phyloP scores from a whole-genome alignment of 2,113 vertebrate genomes.

The Nesoenas mayeri region DNA sequence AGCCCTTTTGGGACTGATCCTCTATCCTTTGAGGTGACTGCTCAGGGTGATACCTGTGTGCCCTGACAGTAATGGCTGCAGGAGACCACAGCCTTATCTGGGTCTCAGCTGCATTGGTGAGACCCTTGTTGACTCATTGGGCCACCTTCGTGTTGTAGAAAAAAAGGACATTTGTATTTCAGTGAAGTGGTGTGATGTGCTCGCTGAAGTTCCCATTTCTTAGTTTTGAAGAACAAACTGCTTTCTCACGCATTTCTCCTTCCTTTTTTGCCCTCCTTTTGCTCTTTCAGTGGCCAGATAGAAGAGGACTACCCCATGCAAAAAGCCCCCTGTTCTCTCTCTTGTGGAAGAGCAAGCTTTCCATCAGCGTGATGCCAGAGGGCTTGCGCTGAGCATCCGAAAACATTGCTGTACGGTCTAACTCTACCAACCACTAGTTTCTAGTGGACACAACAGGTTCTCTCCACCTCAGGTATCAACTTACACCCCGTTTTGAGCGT shows the following conservation, averaged over 20 bases:
- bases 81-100: fast-evolving
- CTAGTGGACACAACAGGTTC: fast-evolving
- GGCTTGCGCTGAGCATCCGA: not conserved
- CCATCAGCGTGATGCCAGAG: too few relatives aligned
- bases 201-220: not conserved
- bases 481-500: fast-evolving
- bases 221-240: not conserved
- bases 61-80: not conserved
- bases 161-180: not conserved
- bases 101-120: fast-evolving
- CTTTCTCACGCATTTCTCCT: not conserved
- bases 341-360: too few relatives aligned
- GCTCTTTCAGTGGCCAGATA: too few relatives aligned
- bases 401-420: fast-evolving
- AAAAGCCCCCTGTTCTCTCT: too few relatives aligned
- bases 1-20: not conserved
- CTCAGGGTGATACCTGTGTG: not conserved
- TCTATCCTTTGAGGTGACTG: not conserved
- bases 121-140: fast-evolving
- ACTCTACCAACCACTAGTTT: not conserved
- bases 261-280: not conserved
- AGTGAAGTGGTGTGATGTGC: not conserved
- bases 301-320: too few relatives aligned
- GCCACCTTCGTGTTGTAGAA: not conserved
- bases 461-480: fast-evolving